These are phyloP conservation scores for Hydrotaea cyrtoneurina DNA, from an alignment of 2,888 invertebrate genomes.

Conservation along the genomic window DNA sequence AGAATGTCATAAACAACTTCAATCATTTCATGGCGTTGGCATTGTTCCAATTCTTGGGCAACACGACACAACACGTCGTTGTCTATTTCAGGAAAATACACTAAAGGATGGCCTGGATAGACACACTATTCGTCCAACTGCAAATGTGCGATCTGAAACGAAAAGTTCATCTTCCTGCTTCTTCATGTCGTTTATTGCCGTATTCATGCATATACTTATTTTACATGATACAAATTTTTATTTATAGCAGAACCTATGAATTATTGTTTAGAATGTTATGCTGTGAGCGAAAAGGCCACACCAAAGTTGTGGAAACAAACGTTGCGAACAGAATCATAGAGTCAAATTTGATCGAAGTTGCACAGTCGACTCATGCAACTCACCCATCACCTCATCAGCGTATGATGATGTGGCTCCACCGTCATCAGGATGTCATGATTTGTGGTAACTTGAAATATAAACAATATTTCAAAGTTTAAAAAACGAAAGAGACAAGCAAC, in stretches of 20 bases:
- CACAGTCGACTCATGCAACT: too few species aligned
- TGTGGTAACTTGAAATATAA: conserved; percentile 13
- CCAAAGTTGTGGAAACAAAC: not conserved
- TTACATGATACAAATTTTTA: not conserved
- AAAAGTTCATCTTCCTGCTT: not conserved
- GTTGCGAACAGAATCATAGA: not conserved
- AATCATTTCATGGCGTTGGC: conserved; percentile 58
- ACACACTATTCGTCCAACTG: not conserved
- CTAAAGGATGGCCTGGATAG: not conserved
- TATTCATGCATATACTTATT: conserved; percentile 5
- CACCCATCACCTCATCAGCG: too few species aligned
- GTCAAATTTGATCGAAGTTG: conserved; percentile 16
- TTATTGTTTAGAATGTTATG: not conserved
- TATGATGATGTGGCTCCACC: not conserved
- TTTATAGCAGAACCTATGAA: conserved; percentile 15
- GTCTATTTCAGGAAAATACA: conserved; percentile 19
- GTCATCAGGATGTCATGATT: conserved; percentile 53
- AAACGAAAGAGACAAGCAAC: too few species aligned
- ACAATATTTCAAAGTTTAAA: not conserved
- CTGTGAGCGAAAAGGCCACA: not conserved
- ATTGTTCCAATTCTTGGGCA: conserved; percentile 52
- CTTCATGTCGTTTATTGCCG: not conserved
- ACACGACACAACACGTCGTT: not conserved
- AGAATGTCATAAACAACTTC: conserved; percentile 65
- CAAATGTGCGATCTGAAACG: conserved; percentile 35